Evolutionary conservation across 2,113 vertebrate genomes (phyloP).

Genomic region (Triplophysa siluroides): DNA sequence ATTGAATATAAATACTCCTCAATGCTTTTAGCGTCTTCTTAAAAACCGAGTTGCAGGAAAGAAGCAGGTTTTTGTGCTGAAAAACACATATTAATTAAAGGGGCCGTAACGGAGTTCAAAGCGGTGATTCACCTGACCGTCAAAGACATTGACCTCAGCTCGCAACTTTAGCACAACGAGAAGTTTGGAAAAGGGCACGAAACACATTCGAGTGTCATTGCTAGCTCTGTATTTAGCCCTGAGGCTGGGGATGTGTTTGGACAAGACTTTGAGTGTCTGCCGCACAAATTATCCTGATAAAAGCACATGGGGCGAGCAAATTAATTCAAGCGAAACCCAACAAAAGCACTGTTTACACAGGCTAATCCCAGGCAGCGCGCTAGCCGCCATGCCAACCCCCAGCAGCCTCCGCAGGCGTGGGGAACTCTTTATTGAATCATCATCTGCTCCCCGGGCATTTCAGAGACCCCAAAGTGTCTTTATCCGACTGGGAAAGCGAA

Average conservation of each 20-base stretch:
- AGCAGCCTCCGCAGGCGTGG: constrained; percentile 61
- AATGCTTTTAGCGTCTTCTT: too few relatives aligned
- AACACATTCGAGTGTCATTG: constrained; percentile 59
- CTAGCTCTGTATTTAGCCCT: constrained; percentile 53
- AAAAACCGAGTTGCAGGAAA: too few relatives aligned
- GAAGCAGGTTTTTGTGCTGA: too few relatives aligned
- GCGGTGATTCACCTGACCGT: constrained; percentile 13
- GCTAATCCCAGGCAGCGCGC: constrained; percentile 64
- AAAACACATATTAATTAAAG: too few relatives aligned
- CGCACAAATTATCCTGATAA: constrained; percentile 64
- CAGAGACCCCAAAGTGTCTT: constrained; percentile 38
- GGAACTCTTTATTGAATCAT: constrained; percentile 68
- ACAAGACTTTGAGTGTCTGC: constrained; percentile 57
- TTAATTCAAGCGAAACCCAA: constrained; percentile 72
- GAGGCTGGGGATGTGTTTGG: constrained; percentile 55
- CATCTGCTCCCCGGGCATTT: constrained; percentile 48
- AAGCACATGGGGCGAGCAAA: constrained; percentile 68
- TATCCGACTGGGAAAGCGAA: constrained; percentile 24
- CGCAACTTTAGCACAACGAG: neutral
- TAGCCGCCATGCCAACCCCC: constrained; percentile 37
- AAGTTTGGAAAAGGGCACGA: constrained; percentile 34
- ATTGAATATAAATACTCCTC: too few relatives aligned
- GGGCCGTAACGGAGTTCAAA: neutral
- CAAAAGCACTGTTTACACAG: constrained; percentile 72
- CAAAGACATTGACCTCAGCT: neutral